A percentile compares a stretch with the other conserved stretches of the same genome.
These are phyloP conservation scores for Diplodus puntazzo DNA, from an alignment of 2,797 vertebrate genomes.

Conservation along the genomic window DNA sequence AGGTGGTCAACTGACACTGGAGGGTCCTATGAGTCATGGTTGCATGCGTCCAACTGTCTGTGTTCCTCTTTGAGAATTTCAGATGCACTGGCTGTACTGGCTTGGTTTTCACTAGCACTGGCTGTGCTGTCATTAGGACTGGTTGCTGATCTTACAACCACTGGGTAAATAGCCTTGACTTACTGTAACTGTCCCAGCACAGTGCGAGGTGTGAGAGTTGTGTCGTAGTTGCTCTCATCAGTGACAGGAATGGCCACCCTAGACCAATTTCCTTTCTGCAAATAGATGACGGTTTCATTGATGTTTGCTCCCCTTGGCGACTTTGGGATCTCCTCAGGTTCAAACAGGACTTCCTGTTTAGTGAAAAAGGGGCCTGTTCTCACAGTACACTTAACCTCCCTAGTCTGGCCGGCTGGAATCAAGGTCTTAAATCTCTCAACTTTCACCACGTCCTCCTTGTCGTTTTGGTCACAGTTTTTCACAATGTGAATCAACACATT, in stretches of 20 bases:
- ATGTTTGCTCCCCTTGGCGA: slow-evolving; percentile 39
- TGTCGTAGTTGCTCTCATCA: slow-evolving; percentile 16
- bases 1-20: background rate
- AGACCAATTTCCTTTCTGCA: slow-evolving; percentile 26
- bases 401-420: slow-evolving; percentile 8
- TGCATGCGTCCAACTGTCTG: accelerated
- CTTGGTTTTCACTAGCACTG: background rate
- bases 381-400: slow-evolving; percentile 10
- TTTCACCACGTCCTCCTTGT: slow-evolving; percentile 7
- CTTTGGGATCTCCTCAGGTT: background rate
- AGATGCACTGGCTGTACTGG: background rate
- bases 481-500: too few species aligned
- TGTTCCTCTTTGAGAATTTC: background rate
- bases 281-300: background rate
- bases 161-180: slow-evolving; percentile 39
- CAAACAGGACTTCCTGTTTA: slow-evolving; percentile 33
- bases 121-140: too few species aligned
- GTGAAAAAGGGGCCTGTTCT: background rate
- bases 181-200: slow-evolving; percentile 26
- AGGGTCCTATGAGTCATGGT: background rate
- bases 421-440: background rate
- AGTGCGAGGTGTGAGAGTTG: slow-evolving; percentile 5
- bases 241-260: background rate
- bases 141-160: slow-evolving; percentile 15
- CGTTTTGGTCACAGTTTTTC: too few species aligned